phyloP scores from a whole-genome alignment of 2,113 vertebrate species.

The Cebus imitator region DNA sequence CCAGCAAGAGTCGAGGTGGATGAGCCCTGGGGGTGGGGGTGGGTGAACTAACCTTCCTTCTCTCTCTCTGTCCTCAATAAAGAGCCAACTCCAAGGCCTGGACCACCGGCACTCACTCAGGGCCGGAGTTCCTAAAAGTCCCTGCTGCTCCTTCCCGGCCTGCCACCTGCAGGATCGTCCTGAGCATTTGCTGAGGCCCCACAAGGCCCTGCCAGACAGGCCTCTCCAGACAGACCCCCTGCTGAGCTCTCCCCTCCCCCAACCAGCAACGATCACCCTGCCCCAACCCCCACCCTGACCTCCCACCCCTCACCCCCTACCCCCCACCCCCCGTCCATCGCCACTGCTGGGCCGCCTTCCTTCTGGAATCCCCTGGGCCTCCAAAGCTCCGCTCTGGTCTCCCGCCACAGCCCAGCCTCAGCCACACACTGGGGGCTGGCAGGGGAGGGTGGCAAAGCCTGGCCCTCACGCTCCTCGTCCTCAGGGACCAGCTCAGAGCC shows the following conservation, averaged over 20 bases:
- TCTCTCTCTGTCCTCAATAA: background rate
- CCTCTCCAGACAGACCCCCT: background rate
- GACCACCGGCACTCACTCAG: accelerated
- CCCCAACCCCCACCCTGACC: accelerated
- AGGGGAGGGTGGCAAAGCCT: background rate
- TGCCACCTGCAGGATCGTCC: background rate
- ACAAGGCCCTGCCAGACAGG: background rate
- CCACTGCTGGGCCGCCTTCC: background rate
- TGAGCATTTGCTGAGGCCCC: background rate
- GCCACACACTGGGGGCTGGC: background rate
- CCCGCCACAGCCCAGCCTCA: too few relatives aligned
- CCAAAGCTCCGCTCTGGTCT: background rate
- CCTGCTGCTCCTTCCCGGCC: background rate
- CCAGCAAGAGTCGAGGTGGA: background rate
- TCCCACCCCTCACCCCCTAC: accelerated
- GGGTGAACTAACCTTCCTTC: accelerated
- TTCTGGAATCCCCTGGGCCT: background rate
- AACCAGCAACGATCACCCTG: accelerated
- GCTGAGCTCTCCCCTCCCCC: background rate
- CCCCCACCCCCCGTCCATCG: too few relatives aligned
- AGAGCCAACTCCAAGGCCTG: accelerated
- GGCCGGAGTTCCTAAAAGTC: accelerated
- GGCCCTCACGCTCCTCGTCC: background rate
- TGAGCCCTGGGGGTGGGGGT: too few relatives aligned
- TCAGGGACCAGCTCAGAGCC: accelerated